Percentiles rank a stretch among this genome's conserved stretches.
Conservation (phyloP, 2,888 invertebrate species). For the Apotomis capreana region DNA sequence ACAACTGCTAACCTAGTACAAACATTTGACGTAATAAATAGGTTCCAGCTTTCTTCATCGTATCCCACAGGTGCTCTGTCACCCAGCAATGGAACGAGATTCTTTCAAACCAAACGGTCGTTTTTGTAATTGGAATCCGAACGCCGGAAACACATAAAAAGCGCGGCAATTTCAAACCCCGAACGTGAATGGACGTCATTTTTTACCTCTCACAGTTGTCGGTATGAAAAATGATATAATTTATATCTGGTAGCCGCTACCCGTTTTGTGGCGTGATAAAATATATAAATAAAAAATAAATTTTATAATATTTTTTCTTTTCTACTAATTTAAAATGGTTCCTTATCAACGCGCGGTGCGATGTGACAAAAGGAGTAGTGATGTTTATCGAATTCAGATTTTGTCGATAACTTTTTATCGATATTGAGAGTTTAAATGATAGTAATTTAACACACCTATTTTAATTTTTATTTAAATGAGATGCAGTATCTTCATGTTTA, state of each 20-base stretch:
- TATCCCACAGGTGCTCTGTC: neutral
- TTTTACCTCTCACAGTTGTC: constrained; percentile 82
- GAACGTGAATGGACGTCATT: constrained; percentile 80
- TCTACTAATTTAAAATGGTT: constrained; percentile 83
- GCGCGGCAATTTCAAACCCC: constrained; percentile 80
- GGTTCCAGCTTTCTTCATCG: neutral
- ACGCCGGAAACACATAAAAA: constrained; percentile 82
- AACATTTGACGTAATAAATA: neutral
- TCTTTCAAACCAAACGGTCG: constrained; percentile 45
- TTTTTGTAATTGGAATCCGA: constrained; percentile 71
- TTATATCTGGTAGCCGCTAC: constrained; percentile 80
- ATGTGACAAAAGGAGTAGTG: constrained; percentile 75
- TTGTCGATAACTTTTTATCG: constrained; percentile 46
- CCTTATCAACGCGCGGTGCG: constrained; percentile 81
- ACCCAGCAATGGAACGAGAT: constrained; percentile 34
- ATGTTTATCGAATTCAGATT: constrained; percentile 47
- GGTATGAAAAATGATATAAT: constrained; percentile 83
- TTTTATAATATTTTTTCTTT: constrained; percentile 77
- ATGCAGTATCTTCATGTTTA: no score
- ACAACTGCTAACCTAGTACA: no score
- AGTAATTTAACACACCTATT: no score
- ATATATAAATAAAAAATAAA: constrained; percentile 78
- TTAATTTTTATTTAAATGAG: no score
- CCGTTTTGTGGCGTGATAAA: constrained; percentile 81
- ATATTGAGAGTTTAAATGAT: constrained; percentile 40